Evolutionary conservation across 2,113 vertebrate genomes (phyloP).

Genomic region (Silurus meridionalis): DNA sequence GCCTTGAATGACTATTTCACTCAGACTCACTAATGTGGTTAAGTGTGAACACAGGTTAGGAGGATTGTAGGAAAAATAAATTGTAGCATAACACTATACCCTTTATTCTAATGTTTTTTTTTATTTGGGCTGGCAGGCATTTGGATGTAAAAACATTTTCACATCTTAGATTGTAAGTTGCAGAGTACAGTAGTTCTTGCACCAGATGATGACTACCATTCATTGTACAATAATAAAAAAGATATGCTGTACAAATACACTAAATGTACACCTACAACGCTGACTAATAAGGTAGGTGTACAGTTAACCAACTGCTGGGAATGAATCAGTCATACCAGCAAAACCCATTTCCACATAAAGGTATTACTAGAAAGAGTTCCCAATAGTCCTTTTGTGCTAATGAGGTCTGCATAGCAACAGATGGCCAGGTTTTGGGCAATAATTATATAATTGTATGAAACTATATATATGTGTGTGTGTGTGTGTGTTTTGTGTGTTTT

Average conservation of each 20-base stretch:
- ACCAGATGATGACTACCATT: neutral
- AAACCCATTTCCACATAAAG: neutral
- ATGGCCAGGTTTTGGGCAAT: neutral
- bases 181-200: neutral
- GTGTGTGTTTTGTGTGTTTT: neutral
- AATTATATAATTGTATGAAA: neutral
- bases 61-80: neutral
- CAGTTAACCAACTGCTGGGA: neutral
- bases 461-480: neutral
- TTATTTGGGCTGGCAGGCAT: neutral
- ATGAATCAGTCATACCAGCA: neutral
- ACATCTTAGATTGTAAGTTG: neutral
- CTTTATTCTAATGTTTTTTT: neutral
- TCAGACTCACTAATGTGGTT: neutral
- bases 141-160: neutral
- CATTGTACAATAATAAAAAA: neutral
- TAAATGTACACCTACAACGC: neutral
- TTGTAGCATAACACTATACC: neutral
- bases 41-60: neutral
- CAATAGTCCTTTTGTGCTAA: neutral
- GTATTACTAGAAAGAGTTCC: neutral
- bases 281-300: conserved; percentile 12
- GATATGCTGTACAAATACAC: neutral
- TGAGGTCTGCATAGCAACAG: neutral
- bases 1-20: neutral